Evolutionary conservation across 1,140 invertebrate species (phyloP), one percentile per base, ranked within the genome.

Genomic region (Colletes gigas): DNA sequence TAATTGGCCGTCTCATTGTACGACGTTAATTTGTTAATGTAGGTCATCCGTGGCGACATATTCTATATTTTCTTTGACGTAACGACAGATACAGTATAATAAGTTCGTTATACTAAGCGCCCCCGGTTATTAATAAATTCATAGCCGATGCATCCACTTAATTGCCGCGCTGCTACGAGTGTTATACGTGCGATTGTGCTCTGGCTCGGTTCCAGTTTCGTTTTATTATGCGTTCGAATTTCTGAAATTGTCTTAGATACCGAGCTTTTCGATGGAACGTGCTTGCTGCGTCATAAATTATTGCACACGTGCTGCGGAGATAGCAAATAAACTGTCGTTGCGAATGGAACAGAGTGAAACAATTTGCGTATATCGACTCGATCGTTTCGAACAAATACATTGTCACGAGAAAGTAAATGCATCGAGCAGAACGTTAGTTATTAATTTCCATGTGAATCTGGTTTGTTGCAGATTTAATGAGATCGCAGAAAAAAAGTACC

Each of bases 101-200:
- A 79, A 65, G 47, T 72, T 71, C 59, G 68, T 73, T 72, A 72
- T 72, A 72, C 41, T 39, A 12, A 63, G 15, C 30, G 39, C 47
- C 1, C 30, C 10, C 47, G 69, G 59, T 65, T 79, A 79, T 79
- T 79, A 73, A 73, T 79, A 79, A 73, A 65, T 69, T 47, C n/a
- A 70, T 70, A 68, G 60, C 52, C 21, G 21, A 62, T n/a, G 66
- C 10, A 30, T 78, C 59, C 39, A 14, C 17, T 50, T 39, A 62
- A 78, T 72, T 57, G 77, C 72, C 39, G 60, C 59, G 41, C 19
- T 59, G 15, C 41, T 54, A 17, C 7, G 14, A 39, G 39, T 47
- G 3, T 3, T 9, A 7, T 60, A n/a, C 14, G 15, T 15, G 12
- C 14, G 15, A 30, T 9, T 15, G 3, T 7, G 1, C 39, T 5